phyloP scores from a whole-genome alignment of 2,797 vertebrate species.

The Sebastes vulpes region DNA sequence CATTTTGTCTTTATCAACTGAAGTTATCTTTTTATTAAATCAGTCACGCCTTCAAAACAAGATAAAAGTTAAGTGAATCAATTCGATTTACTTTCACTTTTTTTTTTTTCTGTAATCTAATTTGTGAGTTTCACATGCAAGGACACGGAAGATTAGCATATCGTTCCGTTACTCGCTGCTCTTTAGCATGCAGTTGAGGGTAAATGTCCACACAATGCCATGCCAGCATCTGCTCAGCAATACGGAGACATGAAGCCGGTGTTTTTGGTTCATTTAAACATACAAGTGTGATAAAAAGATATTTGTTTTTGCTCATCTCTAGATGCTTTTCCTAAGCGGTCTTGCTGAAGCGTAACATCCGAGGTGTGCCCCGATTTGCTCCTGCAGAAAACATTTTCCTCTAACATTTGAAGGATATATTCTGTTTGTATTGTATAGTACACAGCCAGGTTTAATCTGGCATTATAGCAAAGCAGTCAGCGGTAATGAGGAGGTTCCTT shows the following conservation, averaged over 20 bases:
- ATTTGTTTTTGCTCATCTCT: too few species aligned
- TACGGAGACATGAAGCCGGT: neutral
- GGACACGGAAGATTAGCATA: slow-evolving; percentile 5
- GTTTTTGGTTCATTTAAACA: slow-evolving; percentile 14
- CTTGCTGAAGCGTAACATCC: too few species aligned
- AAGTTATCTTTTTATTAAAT: slow-evolving; percentile 28
- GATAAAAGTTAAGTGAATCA: slow-evolving; percentile 14
- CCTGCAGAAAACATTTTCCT: too few species aligned
- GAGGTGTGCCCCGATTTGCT: too few species aligned
- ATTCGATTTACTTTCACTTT: slow-evolving; percentile 5
- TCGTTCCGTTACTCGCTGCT: neutral
- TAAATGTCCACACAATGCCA: neutral
- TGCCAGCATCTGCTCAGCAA: slow-evolving; percentile 7
- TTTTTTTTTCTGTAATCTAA: slow-evolving; percentile 6
- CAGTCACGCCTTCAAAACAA: neutral
- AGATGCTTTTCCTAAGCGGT: too few species aligned
- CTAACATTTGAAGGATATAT: too few species aligned
- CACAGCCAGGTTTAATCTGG: neutral
- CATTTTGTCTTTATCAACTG: neutral
- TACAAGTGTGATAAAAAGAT: neutral
- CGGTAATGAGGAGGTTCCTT: neutral
- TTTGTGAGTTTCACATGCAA: slow-evolving; percentile 9
- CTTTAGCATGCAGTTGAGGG: neutral
- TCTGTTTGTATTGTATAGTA: too few species aligned
- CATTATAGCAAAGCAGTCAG: neutral